These are phyloP conservation scores for Zootermopsis nevadensis DNA, from an alignment of 2,888 invertebrate species.

Conservation along the genomic window DNA sequence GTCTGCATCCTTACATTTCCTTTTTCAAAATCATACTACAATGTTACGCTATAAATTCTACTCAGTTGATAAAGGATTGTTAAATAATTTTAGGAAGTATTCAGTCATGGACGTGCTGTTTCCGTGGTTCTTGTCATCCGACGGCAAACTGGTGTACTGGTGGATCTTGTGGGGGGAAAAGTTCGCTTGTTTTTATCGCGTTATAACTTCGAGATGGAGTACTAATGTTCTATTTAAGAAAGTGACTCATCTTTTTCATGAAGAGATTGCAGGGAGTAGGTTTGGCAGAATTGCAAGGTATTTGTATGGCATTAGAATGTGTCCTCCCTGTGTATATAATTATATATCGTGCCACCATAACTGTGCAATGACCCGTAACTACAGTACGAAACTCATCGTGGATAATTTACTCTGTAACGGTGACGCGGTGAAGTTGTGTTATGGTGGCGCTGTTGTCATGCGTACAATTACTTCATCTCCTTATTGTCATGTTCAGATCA, in stretches of 20 bases:
- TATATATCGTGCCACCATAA: not conserved
- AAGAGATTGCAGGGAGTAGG: not conserved
- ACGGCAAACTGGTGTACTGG: too few species aligned
- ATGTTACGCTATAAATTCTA: too few species aligned
- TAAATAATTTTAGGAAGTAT: too few species aligned
- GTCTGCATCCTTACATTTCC: too few species aligned
- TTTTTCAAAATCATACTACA: too few species aligned
- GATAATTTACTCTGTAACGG: constrained; percentile 14
- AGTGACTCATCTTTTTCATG: not conserved
- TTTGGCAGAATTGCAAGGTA: not conserved
- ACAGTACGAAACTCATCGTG: constrained; percentile 17
- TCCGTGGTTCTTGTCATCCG: too few species aligned
- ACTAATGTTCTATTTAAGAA: not conserved
- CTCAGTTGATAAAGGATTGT: too few species aligned
- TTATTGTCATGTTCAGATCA: not conserved
- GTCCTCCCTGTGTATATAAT: not conserved
- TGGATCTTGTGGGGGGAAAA: too few species aligned
- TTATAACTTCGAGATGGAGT: too few species aligned
- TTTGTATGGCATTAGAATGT: not conserved
- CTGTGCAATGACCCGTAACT: constrained; percentile 20
- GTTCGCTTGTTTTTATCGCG: too few species aligned
- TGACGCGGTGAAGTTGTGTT: not conserved
- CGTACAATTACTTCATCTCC: constrained; percentile 22
- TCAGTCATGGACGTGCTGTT: too few species aligned
- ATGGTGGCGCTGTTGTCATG: not conserved